phyloP scores from a whole-genome alignment of 2,113 vertebrate genomes.

The Myiozetetes cayanensis region DNA sequence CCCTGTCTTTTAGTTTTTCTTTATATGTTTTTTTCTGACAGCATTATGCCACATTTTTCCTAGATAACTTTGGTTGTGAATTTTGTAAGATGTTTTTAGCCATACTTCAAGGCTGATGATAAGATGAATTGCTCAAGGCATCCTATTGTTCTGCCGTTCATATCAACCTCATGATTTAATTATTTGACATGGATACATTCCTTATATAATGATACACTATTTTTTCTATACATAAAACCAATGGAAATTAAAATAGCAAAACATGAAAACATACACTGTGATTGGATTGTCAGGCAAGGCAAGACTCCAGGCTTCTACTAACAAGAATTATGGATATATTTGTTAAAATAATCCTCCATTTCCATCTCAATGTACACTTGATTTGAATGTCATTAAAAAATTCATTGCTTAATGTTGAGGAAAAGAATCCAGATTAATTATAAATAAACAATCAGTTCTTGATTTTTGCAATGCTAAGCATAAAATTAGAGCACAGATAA shows the following conservation, averaged over 20 bases:
- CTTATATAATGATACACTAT: neutral
- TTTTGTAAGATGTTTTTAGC: conserved; percentile 4
- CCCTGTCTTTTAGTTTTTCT: neutral
- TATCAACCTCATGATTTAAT: neutral
- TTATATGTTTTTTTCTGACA: neutral
- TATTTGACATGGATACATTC: neutral
- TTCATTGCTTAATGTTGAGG: neutral
- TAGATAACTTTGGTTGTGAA: neutral
- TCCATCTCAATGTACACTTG: neutral
- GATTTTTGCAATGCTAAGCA: conserved; percentile 19
- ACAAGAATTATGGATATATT: neutral
- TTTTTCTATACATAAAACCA: neutral
- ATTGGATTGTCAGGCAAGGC: neutral
- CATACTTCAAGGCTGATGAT: neutral
- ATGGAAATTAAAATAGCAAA: neutral
- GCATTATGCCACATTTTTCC: neutral
- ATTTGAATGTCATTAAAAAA: conserved; percentile 18
- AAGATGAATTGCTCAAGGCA: neutral
- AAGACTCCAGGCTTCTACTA: neutral
- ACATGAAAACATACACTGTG: neutral
- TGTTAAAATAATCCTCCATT: neutral
- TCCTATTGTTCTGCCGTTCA: conserved; percentile 8
- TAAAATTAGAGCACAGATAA: neutral
- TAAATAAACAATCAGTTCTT: conserved; percentile 34
- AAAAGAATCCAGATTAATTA: neutral